A percentile compares a stretch with the other conserved stretches of the same genome.
Evolutionary conservation across 2,888 invertebrate genomes (phyloP).

Genomic region (Petrolisthes manimaculis): DNA sequence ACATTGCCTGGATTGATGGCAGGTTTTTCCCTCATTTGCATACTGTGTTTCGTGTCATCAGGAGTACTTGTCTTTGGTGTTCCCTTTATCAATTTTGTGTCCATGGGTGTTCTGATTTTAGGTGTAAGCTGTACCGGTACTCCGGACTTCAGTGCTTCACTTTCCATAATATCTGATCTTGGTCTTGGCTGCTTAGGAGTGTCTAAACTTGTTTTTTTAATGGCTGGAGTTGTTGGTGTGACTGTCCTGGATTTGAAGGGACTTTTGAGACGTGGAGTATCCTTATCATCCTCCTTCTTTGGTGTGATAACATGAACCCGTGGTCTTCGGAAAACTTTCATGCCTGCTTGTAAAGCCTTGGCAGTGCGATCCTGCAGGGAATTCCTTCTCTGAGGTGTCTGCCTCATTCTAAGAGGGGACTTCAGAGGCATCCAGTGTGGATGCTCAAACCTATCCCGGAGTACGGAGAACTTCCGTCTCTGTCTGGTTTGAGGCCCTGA

Average conservation of each 20-base stretch:
- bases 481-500: constrained; percentile 22
- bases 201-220: constrained; percentile 17
- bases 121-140: constrained; percentile 25
- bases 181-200: constrained; percentile 14
- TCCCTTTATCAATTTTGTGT: constrained; percentile 20
- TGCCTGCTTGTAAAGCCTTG: constrained; percentile 63
- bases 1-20: constrained; percentile 28
- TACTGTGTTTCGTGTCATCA: constrained; percentile 34
- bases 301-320: constrained; percentile 64
- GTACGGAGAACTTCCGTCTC: constrained; percentile 56
- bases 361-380: constrained; percentile 57
- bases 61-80: constrained; percentile 64
- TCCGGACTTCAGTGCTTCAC: neutral
- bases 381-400: constrained; percentile 53
- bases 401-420: constrained; percentile 54
- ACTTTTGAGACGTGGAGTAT: constrained; percentile 53
- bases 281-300: constrained; percentile 47
- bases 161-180: too few relatives aligned
- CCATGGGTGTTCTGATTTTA: constrained; percentile 17
- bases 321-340: constrained; percentile 62
- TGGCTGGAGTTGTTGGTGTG: constrained; percentile 39
- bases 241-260: constrained; percentile 51
- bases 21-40: constrained; percentile 14
- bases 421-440: constrained; percentile 50
- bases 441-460: constrained; percentile 56